These are phyloP conservation scores for Rhopilema esculentum DNA, from an alignment of 30 jellyfish, hydroid and myxozoan species.

Conservation along the genomic window DNA sequence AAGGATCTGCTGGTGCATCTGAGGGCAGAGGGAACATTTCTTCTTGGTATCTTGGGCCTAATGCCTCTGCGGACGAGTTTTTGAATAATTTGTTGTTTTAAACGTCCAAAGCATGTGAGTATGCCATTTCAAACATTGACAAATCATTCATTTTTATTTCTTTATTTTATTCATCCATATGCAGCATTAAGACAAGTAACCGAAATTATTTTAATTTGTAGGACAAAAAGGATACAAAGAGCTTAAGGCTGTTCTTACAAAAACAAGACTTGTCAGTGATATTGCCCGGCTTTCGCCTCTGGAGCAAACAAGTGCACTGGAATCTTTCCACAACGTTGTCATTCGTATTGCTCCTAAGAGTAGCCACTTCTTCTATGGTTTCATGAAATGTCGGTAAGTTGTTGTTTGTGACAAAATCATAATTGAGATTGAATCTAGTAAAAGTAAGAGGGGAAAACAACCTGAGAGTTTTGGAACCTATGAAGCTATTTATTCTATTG, in stretches of 20 bases:
- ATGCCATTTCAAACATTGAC: no score
- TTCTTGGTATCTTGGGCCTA: no score
- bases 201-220: background rate
- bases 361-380: conserved; percentile 1
- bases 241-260: conserved; percentile 1
- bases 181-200: no score
- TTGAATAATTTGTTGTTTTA: no score
- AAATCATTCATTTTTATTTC: no score
- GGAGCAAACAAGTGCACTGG: conserved; percentile 47
- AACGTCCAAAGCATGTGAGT: no score
- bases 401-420: background rate
- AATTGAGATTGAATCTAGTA: background rate
- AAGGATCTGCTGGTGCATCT: no score
- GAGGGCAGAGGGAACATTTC: no score
- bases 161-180: no score
- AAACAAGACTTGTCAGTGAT: conserved; percentile 18
- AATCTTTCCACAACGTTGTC: conserved; percentile 32
- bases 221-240: conserved; percentile 50
- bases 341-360: conserved; percentile 36
- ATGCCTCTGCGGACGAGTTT: no score
- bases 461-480: background rate
- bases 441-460: background rate
- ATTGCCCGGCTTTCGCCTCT: conserved; percentile 28
- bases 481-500: background rate
- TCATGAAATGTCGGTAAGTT: conserved; percentile 30